Conservation (phyloP, 2,888 invertebrate genomes). For the Stegana nigrithorax region DNA sequence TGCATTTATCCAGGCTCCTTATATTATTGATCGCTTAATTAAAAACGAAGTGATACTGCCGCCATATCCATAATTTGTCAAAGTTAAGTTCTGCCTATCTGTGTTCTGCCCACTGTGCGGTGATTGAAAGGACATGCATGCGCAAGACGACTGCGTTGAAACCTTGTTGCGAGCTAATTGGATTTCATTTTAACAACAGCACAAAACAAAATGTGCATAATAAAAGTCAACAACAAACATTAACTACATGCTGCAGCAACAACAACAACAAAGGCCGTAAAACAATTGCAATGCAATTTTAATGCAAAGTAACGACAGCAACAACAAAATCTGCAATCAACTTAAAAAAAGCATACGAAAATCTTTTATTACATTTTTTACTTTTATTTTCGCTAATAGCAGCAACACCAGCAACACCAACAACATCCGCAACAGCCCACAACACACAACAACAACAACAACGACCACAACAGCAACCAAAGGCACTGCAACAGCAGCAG, state of each 20-base stretch:
- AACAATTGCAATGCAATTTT: constrained; percentile 63
- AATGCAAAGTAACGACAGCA: constrained; percentile 45
- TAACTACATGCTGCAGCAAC: too few species aligned
- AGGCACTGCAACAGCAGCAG: too few species aligned
- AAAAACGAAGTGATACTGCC: too few species aligned
- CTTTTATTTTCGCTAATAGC: constrained; percentile 58
- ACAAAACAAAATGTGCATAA: constrained; percentile 41
- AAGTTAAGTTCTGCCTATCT: too few species aligned
- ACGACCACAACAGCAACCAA: constrained; percentile 32
- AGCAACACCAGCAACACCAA: constrained; percentile 24
- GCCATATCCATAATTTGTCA: too few species aligned
- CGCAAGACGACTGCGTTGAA: neutral
- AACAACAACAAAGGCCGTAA: constrained; percentile 34
- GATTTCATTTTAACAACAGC: constrained; percentile 54
- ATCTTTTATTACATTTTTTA: constrained; percentile 56
- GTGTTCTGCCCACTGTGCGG: too few species aligned
- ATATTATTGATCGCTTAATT: too few species aligned
- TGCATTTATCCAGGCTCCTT: too few species aligned
- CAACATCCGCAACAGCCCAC: too few species aligned
- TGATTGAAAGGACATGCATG: constrained; percentile 10
- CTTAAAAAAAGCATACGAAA: neutral
- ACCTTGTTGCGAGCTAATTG: constrained; percentile 57
- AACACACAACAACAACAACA: constrained; percentile 41
- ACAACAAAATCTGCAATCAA: constrained; percentile 3
- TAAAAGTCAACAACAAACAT: constrained; percentile 32